These are phyloP conservation scores for Paratilapia polleni DNA, from an alignment of 2,113 vertebrate genomes.

Conservation along the genomic window DNA sequence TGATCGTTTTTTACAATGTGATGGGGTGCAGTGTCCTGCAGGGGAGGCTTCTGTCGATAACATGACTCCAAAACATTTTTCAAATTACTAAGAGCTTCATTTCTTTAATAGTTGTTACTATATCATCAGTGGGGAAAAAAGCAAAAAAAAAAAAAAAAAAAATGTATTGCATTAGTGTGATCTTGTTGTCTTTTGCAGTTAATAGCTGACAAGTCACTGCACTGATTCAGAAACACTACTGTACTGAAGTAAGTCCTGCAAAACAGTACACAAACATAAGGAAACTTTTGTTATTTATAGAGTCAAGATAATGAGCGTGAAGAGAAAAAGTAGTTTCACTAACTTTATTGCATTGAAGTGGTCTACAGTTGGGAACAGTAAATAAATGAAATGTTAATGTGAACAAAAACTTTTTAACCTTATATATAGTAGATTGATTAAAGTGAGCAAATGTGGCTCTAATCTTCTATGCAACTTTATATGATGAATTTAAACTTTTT, in stretches of 20 bases:
- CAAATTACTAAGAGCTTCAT: neutral
- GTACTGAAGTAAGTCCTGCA: neutral
- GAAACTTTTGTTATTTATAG: neutral
- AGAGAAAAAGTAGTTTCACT: neutral
- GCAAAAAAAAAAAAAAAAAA: neutral
- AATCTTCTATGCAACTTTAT: neutral
- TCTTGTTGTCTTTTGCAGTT: neutral
- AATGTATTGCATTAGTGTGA: neutral
- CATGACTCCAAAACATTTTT: neutral
- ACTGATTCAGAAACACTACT: neutral
- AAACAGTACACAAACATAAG: neutral
- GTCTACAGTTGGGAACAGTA: neutral
- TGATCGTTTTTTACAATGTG: neutral
- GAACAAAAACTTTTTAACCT: neutral
- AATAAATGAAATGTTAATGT: neutral
- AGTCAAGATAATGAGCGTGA: neutral
- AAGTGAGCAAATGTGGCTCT: neutral
- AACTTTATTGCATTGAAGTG: neutral
- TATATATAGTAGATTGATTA: neutral
- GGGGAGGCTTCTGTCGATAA: neutral
- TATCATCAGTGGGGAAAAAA: neutral
- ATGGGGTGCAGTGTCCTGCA: neutral
- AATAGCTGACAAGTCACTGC: neutral
- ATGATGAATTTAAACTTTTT: neutral
- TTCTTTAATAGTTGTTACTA: neutral